Evolutionary conservation across 37 sponge, comb jelly and placozoan species (phyloP), one percentile per base, ranked within the genome.

Genomic region (Cladorhizidae sp.): DNA sequence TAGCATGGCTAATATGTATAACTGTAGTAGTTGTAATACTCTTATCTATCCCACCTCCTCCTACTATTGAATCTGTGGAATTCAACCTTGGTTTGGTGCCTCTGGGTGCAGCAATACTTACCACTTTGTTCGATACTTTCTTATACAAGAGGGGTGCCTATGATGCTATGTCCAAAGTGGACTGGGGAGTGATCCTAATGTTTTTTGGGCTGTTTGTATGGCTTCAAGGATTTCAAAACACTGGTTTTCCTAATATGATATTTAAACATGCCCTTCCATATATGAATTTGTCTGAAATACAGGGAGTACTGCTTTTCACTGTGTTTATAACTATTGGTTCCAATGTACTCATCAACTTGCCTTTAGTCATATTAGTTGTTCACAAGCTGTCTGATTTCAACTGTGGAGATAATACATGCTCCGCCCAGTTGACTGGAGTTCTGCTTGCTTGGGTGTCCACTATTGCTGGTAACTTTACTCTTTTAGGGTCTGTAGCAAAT

Each of bases 171-270:
- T 40, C 80, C 42, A 86, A 86, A 72, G 89, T 92, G 54, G 96
- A 95, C 68, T 95, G 96, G 96, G 80, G 77, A 0, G 83, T 95
- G 67, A 95, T 95, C 72, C 82, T 95, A 56, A 85, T 95, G 85
- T 95, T 95, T 71, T 86, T 86, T 63, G 96, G 96, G 22, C 85
- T 95, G 58, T 92, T 95, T 71, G 83, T 92, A 12, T 95, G 96
- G 96, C 82, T 92, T 22, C 90, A 75, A 18, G 94, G 94, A 20
- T 90, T 94, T 77, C 49, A 94, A 63, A 81, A 71, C 41, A 94
- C 91, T 22, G 29, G 78, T 28, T 76, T 88, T 64, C 91, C 91
- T 57, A 37, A 29, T 32, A 32, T 54, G 52, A 62, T 63, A 18
- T 87, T 94, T 69, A 41, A 79, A 36, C 56, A 43, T 9, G 20